phyloP scores from a whole-genome alignment of 2,888 invertebrate genomes.

The Aphodius sticticus region DNA sequence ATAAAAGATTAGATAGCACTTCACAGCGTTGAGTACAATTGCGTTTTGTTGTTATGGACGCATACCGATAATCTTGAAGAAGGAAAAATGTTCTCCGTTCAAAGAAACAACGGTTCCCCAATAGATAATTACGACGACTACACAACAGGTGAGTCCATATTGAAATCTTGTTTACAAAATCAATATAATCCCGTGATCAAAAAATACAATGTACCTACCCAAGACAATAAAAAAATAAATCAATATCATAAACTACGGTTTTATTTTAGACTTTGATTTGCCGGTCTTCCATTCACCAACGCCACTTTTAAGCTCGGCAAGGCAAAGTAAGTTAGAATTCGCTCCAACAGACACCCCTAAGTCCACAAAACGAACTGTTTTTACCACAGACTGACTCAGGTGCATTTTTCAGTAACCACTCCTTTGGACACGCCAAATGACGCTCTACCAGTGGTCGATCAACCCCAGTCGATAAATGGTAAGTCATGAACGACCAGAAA shows the following conservation, averaged over 20 bases:
- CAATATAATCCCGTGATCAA: neutral
- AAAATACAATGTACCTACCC: neutral
- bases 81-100: conserved; percentile 7
- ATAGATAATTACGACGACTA: conserved; percentile 15
- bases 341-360: neutral
- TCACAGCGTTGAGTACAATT: neutral
- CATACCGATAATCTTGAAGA: neutral
- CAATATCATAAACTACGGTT: neutral
- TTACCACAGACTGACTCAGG: neutral
- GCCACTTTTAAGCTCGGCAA: conserved; percentile 23
- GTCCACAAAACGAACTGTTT: neutral
- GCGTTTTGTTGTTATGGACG: neutral
- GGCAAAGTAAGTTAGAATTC: conserved; percentile 31
- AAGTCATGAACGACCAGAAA: conserved; percentile 5
- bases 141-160: conserved; percentile 5
- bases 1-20: neutral
- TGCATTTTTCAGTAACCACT: conserved; percentile 28
- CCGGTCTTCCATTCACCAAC: conserved; percentile 37
- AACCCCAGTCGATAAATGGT: conserved; percentile 27
- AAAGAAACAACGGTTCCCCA: conserved; percentile 6
- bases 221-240: neutral
- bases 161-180: neutral
- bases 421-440: conserved; percentile 30
- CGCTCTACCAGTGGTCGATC: conserved; percentile 26
- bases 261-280: conserved; percentile 41